Percentiles rank a stretch among this genome's conserved stretches.
Conservation (phyloP, 2,797 vertebrate genomes). For the Spondyliosoma cantharus region DNA sequence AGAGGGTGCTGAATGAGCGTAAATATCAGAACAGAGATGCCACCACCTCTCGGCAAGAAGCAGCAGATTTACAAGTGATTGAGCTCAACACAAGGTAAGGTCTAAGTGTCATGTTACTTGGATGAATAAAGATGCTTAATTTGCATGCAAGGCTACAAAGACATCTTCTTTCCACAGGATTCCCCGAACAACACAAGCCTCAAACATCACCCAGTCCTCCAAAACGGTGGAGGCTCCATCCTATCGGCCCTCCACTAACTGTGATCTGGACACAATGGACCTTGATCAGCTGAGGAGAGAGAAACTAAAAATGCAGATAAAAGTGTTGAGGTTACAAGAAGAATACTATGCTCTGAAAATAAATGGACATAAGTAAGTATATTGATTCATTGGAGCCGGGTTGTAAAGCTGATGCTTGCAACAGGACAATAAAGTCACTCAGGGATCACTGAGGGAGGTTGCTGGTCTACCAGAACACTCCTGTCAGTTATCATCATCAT, state of each 20-base stretch:
- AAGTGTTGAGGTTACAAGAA: conserved; percentile 58
- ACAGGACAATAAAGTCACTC: background rate
- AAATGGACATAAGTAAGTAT: background rate
- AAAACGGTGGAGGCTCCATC: background rate
- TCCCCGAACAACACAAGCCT: background rate
- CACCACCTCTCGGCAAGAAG: too few relatives aligned
- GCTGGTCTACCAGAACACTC: background rate
- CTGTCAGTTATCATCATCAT: too few relatives aligned
- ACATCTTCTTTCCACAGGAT: conserved; percentile 4
- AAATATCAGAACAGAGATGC: background rate
- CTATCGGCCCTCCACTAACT: fast-evolving
- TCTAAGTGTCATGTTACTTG: background rate
- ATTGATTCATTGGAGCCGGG: background rate
- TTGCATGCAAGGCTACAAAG: background rate
- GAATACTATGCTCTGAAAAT: conserved; percentile 52
- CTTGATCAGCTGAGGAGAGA: conserved; percentile 44
- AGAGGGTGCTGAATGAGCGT: fast-evolving
- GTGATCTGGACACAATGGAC: conserved; percentile 21
- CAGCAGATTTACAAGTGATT: background rate
- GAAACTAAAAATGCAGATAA: conserved; percentile 58
- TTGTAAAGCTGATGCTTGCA: background rate
- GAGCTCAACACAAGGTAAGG: background rate
- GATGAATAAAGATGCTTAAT: background rate
- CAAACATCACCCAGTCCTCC: background rate
- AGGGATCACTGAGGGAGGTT: background rate